Conservation (phyloP, 1,140 invertebrate genomes). For the Camponotus pennsylvanicus region DNA sequence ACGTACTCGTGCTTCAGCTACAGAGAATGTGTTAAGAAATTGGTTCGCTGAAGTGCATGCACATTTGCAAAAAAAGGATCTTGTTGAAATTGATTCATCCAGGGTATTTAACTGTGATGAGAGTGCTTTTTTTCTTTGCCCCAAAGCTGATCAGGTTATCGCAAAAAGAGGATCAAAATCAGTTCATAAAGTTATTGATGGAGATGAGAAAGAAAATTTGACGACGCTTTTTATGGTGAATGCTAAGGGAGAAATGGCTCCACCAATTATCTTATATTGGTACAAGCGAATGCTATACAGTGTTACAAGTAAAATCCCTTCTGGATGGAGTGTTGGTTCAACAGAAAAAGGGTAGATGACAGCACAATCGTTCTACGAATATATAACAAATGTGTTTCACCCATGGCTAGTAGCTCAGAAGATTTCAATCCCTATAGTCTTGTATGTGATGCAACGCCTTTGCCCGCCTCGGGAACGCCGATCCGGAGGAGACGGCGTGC, state of each 20-base stretch:
- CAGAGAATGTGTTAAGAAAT: constrained; percentile 58
- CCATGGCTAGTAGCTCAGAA: too few species aligned
- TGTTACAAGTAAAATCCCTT: constrained; percentile 42
- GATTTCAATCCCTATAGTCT: too few species aligned
- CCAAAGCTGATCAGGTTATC: constrained; percentile 13
- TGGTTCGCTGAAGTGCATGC: constrained; percentile 72
- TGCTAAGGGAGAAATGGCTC: constrained; percentile 31
- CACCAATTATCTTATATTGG: constrained; percentile 48
- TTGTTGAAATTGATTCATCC: constrained; percentile 29
- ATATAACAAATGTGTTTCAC: too few species aligned
- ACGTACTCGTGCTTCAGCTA: constrained; percentile 69
- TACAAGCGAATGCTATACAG: constrained; percentile 44
- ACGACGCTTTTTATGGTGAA: constrained; percentile 27
- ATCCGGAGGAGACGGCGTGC: too few species aligned
- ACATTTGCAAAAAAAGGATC: constrained; percentile 60
- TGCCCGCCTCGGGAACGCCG: too few species aligned
- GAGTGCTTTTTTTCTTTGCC: constrained; percentile 18
- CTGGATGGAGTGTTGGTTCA: too few species aligned
- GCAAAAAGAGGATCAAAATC: constrained; percentile 12
- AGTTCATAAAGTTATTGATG: constrained; percentile 1
- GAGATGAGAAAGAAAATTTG: constrained; percentile 36
- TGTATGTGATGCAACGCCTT: too few species aligned
- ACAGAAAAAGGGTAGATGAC: too few species aligned
- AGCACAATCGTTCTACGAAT: too few species aligned
- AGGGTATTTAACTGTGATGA: constrained; percentile 28